Conservation (phyloP, 2,113 vertebrate genomes). For the Dasyprocta punctata region DNA sequence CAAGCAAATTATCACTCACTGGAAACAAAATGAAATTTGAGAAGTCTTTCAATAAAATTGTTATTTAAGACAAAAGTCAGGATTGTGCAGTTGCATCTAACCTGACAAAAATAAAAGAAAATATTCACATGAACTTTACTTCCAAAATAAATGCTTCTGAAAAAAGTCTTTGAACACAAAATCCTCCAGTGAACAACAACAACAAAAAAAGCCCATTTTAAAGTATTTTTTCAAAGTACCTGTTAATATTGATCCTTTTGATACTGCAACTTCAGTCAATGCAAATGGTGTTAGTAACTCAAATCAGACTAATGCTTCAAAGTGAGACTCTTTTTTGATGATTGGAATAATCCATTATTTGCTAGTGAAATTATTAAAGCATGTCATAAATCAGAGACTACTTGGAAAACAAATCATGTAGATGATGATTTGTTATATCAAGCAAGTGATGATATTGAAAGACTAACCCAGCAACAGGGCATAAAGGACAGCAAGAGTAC, state of each 20-base stretch:
- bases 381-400: conserved; percentile 85
- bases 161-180: conserved; percentile 16
- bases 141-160: conserved; percentile 30
- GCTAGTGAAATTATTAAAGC: conserved; percentile 83
- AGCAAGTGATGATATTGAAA: conserved; percentile 94
- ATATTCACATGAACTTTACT: conserved; percentile 44
- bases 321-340: conserved; percentile 76
- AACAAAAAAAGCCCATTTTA: not conserved
- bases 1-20: conserved; percentile 63
- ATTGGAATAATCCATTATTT: conserved; percentile 86
- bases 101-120: conserved; percentile 66
- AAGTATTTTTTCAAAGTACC: conserved; percentile 61
- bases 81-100: conserved; percentile 23
- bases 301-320: conserved; percentile 66
- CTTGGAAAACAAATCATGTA: conserved; percentile 88
- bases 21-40: conserved; percentile 78
- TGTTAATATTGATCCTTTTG: conserved; percentile 28
- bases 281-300: conserved; percentile 44
- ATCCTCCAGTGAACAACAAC: conserved; percentile 61
- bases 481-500: conserved; percentile 60
- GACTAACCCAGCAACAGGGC: conserved; percentile 87
- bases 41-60: conserved; percentile 60
- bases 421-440: conserved; percentile 94
- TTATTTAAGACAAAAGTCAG: conserved; percentile 62
- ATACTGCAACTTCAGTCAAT: conserved; percentile 40